A percentile compares a stretch with the other conserved stretches of the same genome.
phyloP scores from a whole-genome alignment of 1,140 invertebrate genomes.

The Brachionus koreanus region DNA sequence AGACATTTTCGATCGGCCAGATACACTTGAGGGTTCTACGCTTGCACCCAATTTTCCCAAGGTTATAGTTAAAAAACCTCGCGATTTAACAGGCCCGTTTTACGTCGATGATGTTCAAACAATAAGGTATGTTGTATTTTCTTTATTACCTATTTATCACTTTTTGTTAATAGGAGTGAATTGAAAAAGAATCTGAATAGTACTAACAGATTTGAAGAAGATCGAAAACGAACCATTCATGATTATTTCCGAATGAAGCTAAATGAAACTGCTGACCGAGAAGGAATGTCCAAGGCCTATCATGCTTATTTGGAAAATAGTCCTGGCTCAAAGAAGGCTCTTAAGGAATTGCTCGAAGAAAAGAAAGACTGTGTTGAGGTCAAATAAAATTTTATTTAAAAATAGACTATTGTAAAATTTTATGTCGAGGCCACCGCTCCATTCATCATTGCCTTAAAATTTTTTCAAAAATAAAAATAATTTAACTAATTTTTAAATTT shows the following conservation, averaged over 20 bases:
- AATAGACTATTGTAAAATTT: background rate
- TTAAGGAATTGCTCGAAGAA: constrained; percentile 11
- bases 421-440: background rate
- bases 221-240: constrained; percentile 35
- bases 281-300: constrained; percentile 34
- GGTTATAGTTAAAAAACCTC: constrained; percentile 33
- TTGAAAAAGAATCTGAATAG: constrained; percentile 28
- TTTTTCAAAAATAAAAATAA: background rate
- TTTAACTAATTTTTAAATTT: background rate
- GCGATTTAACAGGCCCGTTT: background rate
- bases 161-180: background rate
- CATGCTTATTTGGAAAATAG: constrained; percentile 44
- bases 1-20: background rate
- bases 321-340: constrained; percentile 44
- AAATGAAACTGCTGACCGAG: background rate
- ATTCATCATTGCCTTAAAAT: background rate
- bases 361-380: background rate
- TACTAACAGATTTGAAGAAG: constrained; percentile 27
- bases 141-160: background rate
- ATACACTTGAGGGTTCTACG: constrained; percentile 30
- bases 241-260: constrained; percentile 42
- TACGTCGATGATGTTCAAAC: constrained; percentile 23
- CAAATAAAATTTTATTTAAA: background rate
- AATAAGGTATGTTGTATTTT: background rate
- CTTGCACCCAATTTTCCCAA: constrained; percentile 27